Evolutionary conservation across 1,140 invertebrate genomes (phyloP), one percentile per base, ranked within the genome.

Genomic region (Hyposmocoma kahamanoa): DNA sequence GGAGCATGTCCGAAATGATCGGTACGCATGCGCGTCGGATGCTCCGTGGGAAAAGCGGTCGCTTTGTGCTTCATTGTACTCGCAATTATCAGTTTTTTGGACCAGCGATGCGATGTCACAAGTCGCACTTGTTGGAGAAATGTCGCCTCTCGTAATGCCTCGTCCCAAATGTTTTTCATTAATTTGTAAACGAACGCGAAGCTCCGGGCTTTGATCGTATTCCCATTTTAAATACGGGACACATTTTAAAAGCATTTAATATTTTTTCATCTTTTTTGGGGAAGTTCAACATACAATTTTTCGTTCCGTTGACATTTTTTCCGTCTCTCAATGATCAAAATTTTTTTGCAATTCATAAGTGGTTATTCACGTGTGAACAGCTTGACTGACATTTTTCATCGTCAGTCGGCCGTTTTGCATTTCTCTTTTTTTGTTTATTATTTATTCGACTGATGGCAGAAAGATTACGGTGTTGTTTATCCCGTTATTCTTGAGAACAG

Each of bases 71-170:
- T 67, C 77, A 81, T 80, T 81, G 78, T 80, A 76, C 47, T 72
- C 65, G 73, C 69, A 83, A 83, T 84, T 84, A 84, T 68, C 67
- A 53, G 70, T 81, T 83, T 82, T 80, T 84, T 70, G 54, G 57
- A n/a, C 41, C 58, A 47, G 50, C 62, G 54, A 64, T 62, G 61
- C 61, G 56, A 65, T n/a, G n/a, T n/a, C n/a, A n/a, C n/a, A n/a
- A n/a, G n/a, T 65, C 59, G 67, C 70, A 67, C 76, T 77, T 72
- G 71, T 59, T 52, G 58, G 47, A 59, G 68, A 74, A 84, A 80
- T 78, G 77, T 81, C 75, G 61, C 69, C 65, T 69, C 62, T 54
- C 59, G 69, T 70, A 72, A 74, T 81, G 71, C 63, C 56, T 54
- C 65, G 66, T 65, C 67, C 67, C 59, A 62, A 78, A 80, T 77